phyloP scores from a whole-genome alignment of 2,113 vertebrate genomes.

The Gallinago paraguaiae region DNA sequence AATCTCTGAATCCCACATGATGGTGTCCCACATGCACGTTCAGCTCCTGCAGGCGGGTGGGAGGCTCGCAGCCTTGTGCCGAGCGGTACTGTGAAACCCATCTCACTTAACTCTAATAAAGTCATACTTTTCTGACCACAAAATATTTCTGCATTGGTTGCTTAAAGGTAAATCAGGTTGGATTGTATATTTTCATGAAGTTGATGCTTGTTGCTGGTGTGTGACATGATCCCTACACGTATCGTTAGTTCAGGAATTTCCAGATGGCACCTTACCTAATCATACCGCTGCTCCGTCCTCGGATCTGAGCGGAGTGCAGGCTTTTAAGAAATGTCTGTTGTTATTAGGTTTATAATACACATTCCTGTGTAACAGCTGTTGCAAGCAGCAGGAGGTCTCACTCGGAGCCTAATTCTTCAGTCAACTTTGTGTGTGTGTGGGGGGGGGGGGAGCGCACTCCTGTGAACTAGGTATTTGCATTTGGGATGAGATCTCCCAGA shows the following conservation, averaged over 20 bases:
- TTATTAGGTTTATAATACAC: conserved; percentile 5
- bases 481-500: conserved; percentile 11
- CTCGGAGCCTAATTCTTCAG: not conserved
- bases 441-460: not conserved
- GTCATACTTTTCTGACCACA: not conserved
- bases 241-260: not conserved
- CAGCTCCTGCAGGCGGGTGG: not conserved
- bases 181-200: not conserved
- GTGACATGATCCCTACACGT: not conserved
- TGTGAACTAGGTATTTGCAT: conserved; percentile 9
- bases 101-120: conserved; percentile 17
- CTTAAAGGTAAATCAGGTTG: not conserved
- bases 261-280: not conserved
- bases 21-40: not conserved
- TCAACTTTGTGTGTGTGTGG: not conserved
- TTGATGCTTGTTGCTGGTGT: not conserved
- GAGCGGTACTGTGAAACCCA: not conserved
- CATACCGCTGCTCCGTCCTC: not conserved
- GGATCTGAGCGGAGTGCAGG: not conserved
- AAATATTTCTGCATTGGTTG: not conserved
- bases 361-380: not conserved
- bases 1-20: not conserved
- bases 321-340: not conserved
- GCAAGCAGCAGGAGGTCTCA: not conserved
- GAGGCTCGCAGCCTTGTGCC: accelerated